Evolutionary conservation across 2,797 vertebrate genomes (phyloP).

Genomic region (Coluber constrictor): DNA sequence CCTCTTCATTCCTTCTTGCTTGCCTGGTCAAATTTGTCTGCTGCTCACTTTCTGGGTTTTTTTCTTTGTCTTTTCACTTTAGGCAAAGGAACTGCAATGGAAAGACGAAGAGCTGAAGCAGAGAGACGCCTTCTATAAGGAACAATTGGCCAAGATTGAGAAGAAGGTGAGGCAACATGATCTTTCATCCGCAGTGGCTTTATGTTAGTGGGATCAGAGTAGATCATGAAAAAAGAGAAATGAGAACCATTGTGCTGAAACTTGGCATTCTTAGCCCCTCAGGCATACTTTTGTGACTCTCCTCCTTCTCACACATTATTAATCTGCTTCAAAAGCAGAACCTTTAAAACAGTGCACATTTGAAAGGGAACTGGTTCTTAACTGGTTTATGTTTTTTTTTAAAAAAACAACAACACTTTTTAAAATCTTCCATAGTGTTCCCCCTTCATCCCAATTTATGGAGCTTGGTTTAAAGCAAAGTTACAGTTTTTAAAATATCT

Average conservation of each 20-base stretch:
- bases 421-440: constrained; percentile 31
- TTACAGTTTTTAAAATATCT: constrained; percentile 35
- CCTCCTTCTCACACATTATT: neutral
- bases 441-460: constrained; percentile 23
- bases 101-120: constrained; percentile 81
- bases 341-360: constrained; percentile 37
- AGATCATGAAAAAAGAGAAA: constrained; percentile 4
- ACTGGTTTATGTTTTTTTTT: constrained; percentile 21
- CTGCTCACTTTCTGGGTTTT: constrained; percentile 34
- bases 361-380: constrained; percentile 49
- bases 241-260: constrained; percentile 16
- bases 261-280: neutral
- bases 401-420: neutral
- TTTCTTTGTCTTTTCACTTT: constrained; percentile 25
- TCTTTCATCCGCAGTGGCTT: neutral
- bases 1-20: neutral
- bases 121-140: constrained; percentile 82
- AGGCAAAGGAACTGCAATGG: constrained; percentile 82
- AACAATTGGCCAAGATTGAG: constrained; percentile 85
- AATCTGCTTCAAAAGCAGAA: constrained; percentile 25
- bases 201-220: neutral
- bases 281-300: neutral
- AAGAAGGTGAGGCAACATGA: constrained; percentile 77
- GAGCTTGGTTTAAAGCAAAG: constrained; percentile 54
- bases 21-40: neutral